Evolutionary conservation across 1,140 invertebrate genomes (phyloP).

Genomic region (Calephelis nemesis): DNA sequence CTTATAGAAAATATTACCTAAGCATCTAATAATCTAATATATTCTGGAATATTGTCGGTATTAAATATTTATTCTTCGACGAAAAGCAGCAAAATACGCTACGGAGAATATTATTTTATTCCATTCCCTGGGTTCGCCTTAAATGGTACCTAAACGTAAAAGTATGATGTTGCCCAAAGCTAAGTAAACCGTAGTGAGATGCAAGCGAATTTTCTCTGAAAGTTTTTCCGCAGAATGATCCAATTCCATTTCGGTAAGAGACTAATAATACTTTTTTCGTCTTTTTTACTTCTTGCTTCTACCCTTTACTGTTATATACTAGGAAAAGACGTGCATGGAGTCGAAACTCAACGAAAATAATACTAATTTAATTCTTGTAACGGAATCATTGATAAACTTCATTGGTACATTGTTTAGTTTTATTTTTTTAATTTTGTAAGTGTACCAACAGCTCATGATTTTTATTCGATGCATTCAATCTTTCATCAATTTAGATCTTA

Average conservation of each 20-base stretch:
- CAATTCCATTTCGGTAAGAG: conserved; percentile 79
- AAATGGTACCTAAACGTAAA: conserved; percentile 68
- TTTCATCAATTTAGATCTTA: too few species aligned
- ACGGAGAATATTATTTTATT: conserved; percentile 55
- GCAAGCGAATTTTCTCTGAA: conserved; percentile 68
- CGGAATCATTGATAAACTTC: too few species aligned
- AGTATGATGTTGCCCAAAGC: conserved; percentile 67
- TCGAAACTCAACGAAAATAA: conserved; percentile 28
- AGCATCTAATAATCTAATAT: neutral
- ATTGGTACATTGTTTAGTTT: neutral
- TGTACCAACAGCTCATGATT: too few species aligned
- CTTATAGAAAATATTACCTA: too few species aligned
- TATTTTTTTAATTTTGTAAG: conserved; percentile 1
- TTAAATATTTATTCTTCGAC: conserved; percentile 2
- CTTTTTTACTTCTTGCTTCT: conserved; percentile 76
- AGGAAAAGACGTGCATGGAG: conserved; percentile 48
- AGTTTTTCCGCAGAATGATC: conserved; percentile 74
- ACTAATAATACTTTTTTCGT: conserved; percentile 78
- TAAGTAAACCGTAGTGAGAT: conserved; percentile 73
- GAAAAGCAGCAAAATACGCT: conserved; percentile 41
- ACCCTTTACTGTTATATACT: conserved; percentile 75
- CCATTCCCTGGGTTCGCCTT: conserved; percentile 64
- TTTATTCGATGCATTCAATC: too few species aligned
- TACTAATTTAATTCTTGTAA: too few species aligned
- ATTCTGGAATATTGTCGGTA: neutral